Base-by-base conservation (phyloP, 1,140 invertebrate species). In the Heliconius hewitsoni region DNA sequence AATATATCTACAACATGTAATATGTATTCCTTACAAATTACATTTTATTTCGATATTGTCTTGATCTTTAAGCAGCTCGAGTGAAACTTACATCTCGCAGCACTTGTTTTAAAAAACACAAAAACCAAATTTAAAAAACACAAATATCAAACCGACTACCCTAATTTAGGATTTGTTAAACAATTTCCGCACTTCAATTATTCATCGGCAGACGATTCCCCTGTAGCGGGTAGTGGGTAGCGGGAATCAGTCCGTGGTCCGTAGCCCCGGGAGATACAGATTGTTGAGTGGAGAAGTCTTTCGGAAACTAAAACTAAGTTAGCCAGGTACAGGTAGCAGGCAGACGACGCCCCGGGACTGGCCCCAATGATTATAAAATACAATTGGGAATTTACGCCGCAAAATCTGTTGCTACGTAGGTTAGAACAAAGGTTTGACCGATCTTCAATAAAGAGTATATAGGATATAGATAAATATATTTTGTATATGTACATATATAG, bases 151-250 rank as follows among this genome's bases (percentile, higher is more conserved):
- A 66, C 6, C 19, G n/a, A 57, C 55, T 60, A 60, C 0, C 55
- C 6, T 60, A 60, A 27, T 23, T 52, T 23, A 70, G 80, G 80
- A 81, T 78, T 76, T 78, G 70, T 74, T 78, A 70, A 60, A 81
- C 81, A 84, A 84, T 82, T 83, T 83, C 78, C 82, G 76, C 80
- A 46, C 50, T 73, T 81, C 71, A 79, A 84, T 82, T 84, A 84
- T 84, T 82, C 80, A 84, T 75, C 30, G 74, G 74, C 74, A 80
- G 78, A 79, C 77, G 71, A 3, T 46, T 13, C 42, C 11, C 42
- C 13, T 11, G 42, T 3, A 46, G 42, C 42, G 42, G 11, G 42
- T 50, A 55, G 71, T 74, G 19, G 39, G 74, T 77, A 80, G 79
- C 66, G 27, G 71, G 82, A 83, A 78, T 78, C 76, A 78, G 73